phyloP scores from a whole-genome alignment of 2,888 invertebrate species.

The Anagyrus pseudococci region DNA sequence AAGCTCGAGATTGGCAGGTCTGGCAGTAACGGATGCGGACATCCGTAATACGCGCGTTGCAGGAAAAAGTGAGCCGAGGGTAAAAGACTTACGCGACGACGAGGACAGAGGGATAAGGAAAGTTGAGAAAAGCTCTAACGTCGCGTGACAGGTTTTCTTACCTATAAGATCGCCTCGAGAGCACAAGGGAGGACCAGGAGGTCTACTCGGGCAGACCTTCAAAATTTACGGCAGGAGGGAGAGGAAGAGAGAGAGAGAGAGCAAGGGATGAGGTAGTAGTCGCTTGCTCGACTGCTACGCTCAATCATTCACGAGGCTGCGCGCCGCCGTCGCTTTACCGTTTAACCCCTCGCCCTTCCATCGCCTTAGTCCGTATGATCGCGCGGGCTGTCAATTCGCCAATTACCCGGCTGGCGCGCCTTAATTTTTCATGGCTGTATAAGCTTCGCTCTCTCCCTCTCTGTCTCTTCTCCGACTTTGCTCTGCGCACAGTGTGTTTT shows the following conservation, averaged over 20 bases:
- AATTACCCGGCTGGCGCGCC: conserved; percentile 13
- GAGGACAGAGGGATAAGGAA: background rate
- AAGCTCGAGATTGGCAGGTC: no score
- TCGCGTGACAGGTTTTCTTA: conserved; percentile 19
- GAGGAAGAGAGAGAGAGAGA: background rate
- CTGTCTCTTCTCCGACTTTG: conserved; percentile 22
- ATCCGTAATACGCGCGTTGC: no score
- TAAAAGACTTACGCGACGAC: background rate
- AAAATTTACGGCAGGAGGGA: conserved; percentile 16
- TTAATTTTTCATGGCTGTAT: conserved; percentile 19
- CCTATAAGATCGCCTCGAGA: conserved; percentile 6
- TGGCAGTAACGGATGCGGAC: no score
- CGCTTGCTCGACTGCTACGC: background rate
- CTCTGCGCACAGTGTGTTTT: conserved; percentile 14
- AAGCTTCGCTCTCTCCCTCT: conserved; percentile 17
- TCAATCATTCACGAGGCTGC: conserved; percentile 32
- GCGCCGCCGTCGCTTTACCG: conserved; percentile 26
- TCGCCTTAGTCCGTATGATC: background rate
- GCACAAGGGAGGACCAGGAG: background rate
- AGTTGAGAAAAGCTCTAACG: background rate
- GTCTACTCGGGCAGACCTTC: conserved; percentile 1
- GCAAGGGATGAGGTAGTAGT: background rate
- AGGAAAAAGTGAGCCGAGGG: background rate
- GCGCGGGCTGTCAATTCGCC: conserved; percentile 16
- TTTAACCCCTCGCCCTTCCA: conserved; percentile 19